Percentiles rank a stretch among this genome's conserved stretches.
Conservation (phyloP, 2,888 invertebrate genomes). For the Heliconius erato region DNA sequence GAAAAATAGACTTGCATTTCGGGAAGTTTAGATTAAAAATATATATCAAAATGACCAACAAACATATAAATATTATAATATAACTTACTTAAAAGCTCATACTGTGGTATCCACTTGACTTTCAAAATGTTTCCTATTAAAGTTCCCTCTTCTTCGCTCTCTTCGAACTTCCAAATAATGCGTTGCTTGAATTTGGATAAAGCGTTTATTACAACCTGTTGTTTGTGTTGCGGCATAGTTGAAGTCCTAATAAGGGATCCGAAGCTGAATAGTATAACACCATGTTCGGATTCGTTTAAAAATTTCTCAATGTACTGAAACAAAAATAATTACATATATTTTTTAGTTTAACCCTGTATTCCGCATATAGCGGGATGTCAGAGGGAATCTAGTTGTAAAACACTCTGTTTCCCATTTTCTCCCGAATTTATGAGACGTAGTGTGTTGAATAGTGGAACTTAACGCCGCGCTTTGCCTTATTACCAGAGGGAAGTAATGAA, state of each 20-base stretch:
- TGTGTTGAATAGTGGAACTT: too few species aligned
- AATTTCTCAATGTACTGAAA: conserved; percentile 88
- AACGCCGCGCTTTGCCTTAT: too few species aligned
- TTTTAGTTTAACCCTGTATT: background rate
- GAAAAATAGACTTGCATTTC: too few species aligned
- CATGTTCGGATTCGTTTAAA: conserved; percentile 88
- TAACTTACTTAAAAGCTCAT: conserved; percentile 89
- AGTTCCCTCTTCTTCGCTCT: conserved; percentile 75
- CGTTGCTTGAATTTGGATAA: conserved; percentile 88
- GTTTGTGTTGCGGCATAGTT: conserved; percentile 87
- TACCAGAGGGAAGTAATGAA: too few species aligned
- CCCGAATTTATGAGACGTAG: too few species aligned
- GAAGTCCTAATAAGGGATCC: conserved; percentile 91
- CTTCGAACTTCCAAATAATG: conserved; percentile 93
- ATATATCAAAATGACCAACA: background rate
- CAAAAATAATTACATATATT: background rate
- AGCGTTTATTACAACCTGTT: conserved; percentile 87
- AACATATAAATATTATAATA: background rate
- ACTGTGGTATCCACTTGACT: conserved; percentile 90
- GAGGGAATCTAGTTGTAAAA: background rate
- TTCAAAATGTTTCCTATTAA: conserved; percentile 84
- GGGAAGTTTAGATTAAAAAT: too few species aligned
- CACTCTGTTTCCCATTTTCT: background rate
- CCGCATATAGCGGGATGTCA: background rate
- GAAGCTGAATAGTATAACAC: conserved; percentile 91